phyloP scores from a whole-genome alignment of 2,113 vertebrate genomes.

The Actinemys pallida region DNA sequence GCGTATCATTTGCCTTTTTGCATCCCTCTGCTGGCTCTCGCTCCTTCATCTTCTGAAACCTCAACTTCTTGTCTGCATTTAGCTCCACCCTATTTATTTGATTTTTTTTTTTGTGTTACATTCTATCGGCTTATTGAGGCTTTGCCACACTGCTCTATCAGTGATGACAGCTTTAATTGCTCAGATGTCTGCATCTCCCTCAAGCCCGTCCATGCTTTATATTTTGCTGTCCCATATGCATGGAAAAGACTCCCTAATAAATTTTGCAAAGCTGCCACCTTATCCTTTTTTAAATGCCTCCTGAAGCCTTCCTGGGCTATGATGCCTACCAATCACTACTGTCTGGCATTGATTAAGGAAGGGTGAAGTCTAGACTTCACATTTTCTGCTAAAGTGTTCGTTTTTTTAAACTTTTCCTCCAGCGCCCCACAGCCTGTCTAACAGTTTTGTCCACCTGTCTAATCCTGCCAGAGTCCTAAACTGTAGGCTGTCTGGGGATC shows the following conservation, averaged over 20 bases:
- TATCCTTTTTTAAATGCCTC: neutral
- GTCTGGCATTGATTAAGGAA: constrained; percentile 5
- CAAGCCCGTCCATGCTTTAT: neutral
- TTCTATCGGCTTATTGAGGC: neutral
- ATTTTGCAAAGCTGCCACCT: neutral
- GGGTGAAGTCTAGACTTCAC: neutral
- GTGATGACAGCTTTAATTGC: neutral
- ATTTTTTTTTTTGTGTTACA: neutral
- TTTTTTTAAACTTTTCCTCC: neutral
- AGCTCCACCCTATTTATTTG: neutral
- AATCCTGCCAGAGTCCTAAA: neutral
- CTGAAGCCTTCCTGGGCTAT: neutral
- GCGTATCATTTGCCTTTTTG: neutral
- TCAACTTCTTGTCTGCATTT: neutral
- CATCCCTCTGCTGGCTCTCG: neutral
- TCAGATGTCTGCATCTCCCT: neutral
- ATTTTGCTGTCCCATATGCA: neutral
- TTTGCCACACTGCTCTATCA: accelerated
- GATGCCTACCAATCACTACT: constrained; percentile 17
- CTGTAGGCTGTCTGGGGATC: neutral
- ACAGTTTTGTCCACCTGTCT: neutral
- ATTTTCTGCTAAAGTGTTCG: neutral
- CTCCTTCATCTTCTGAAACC: neutral
- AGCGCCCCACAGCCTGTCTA: neutral
- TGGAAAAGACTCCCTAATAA: neutral